phyloP scores from a whole-genome alignment of 2,888 invertebrate species.

The Cerastis leucographa region DNA sequence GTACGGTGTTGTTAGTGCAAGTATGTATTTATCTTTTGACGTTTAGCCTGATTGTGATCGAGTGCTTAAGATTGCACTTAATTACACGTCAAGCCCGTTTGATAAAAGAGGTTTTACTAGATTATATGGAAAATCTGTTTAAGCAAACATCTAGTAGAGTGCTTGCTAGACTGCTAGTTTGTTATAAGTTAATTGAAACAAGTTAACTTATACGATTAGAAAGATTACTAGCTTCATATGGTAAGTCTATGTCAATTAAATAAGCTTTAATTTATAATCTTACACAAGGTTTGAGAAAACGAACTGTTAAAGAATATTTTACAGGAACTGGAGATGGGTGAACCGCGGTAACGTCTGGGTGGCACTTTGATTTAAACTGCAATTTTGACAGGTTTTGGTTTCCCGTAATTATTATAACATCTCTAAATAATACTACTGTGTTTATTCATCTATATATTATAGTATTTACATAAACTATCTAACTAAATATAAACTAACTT shows the following conservation, averaged over 20 bases:
- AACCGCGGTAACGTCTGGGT: neutral
- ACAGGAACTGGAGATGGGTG: neutral
- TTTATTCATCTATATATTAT: no score
- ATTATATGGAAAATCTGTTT: slow-evolving; percentile 36
- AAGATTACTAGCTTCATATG: slow-evolving; percentile 5
- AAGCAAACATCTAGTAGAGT: slow-evolving; percentile 22
- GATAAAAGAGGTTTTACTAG: slow-evolving; percentile 37
- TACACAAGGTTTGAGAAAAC: neutral
- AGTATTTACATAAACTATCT: no score
- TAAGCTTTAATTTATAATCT: slow-evolving; percentile 12
- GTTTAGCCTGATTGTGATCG: slow-evolving; percentile 38
- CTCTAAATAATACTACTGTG: no score
- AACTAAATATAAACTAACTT: no score
- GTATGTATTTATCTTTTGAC: slow-evolving; percentile 33
- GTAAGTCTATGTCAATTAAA: slow-evolving; percentile 1
- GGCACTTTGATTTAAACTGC: no score
- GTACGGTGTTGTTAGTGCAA: slow-evolving; percentile 17
- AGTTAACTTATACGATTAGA: slow-evolving; percentile 18
- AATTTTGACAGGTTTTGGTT: no score
- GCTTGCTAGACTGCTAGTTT: slow-evolving; percentile 9
- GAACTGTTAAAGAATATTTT: neutral
- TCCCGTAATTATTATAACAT: no score
- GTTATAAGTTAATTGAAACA: slow-evolving; percentile 30
- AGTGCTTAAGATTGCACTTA: slow-evolving; percentile 43
- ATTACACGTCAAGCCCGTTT: slow-evolving; percentile 40